Evolutionary conservation across 2,113 vertebrate genomes (phyloP).

Genomic region (Leptodactylus fuscus): DNA sequence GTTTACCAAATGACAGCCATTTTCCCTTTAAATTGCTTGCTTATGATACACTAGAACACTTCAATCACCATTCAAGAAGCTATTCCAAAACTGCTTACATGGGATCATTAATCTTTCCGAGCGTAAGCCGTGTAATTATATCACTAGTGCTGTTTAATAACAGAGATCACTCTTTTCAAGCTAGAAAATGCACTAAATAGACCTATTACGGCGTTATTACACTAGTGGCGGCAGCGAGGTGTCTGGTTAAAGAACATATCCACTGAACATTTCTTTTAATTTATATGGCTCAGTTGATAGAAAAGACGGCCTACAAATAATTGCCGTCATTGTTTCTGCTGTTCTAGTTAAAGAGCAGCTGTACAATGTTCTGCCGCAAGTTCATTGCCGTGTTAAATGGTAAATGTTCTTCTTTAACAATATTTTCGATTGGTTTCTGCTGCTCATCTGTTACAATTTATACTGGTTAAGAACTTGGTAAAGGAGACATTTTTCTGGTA

Average conservation of each 20-base stretch:
- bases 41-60: constrained; percentile 52
- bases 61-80: constrained; percentile 45
- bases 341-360: neutral
- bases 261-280: constrained; percentile 1
- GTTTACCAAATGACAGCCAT: constrained; percentile 46
- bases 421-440: neutral
- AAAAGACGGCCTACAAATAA: constrained; percentile 3
- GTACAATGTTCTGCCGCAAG: neutral
- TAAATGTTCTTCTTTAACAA: neutral
- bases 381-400: neutral
- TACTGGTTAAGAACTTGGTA: neutral
- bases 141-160: constrained; percentile 39
- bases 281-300: neutral
- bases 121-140: constrained; percentile 32
- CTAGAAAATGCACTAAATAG: constrained; percentile 12
- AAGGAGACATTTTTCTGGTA: neutral
- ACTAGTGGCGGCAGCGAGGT: neutral
- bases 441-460: neutral
- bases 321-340: neutral
- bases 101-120: constrained; percentile 41
- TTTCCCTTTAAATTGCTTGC: constrained; percentile 51
- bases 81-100: constrained; percentile 34
- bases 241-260: neutral
- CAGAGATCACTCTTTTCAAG: constrained; percentile 11
- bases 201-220: constrained; percentile 16